Conservation (phyloP, 2,113 vertebrate genomes). For the Gavia stellata region DNA sequence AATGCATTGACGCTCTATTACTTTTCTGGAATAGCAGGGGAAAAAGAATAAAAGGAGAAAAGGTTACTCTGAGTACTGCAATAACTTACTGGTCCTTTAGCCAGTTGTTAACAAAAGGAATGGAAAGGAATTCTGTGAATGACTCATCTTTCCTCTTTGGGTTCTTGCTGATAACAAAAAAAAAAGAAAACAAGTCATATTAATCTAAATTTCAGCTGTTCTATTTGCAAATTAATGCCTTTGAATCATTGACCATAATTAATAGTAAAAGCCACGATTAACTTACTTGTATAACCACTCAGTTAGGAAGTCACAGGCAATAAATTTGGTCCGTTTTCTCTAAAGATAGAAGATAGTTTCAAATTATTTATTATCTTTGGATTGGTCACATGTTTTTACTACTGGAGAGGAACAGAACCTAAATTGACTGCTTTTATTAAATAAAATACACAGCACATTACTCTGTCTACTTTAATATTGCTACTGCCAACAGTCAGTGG, state of each 20-base stretch:
- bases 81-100: constrained; percentile 83
- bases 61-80: background rate
- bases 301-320: constrained; percentile 86
- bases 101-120: constrained; percentile 87
- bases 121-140: constrained; percentile 78
- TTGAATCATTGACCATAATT: background rate
- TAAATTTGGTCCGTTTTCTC: constrained; percentile 83
- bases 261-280: background rate
- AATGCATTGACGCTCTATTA: background rate
- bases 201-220: constrained; percentile 14
- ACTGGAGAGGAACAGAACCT: constrained; percentile 6
- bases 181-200: background rate
- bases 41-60: background rate
- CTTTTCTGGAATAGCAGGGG: background rate
- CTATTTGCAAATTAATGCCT: constrained; percentile 12
- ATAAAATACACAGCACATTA: constrained; percentile 9
- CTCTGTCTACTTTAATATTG: background rate
- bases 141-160: constrained; percentile 71
- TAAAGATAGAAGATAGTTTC: constrained; percentile 70
- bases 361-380: constrained; percentile 45
- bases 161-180: constrained; percentile 75
- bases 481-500: background rate
- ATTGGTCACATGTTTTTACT: background rate
- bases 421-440: constrained; percentile 25
- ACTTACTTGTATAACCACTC: constrained; percentile 97